A percentile compares a stretch with the other conserved stretches of the same genome.
Conservation (phyloP, 2,113 vertebrate species). For the Calyptomena viridis region DNA sequence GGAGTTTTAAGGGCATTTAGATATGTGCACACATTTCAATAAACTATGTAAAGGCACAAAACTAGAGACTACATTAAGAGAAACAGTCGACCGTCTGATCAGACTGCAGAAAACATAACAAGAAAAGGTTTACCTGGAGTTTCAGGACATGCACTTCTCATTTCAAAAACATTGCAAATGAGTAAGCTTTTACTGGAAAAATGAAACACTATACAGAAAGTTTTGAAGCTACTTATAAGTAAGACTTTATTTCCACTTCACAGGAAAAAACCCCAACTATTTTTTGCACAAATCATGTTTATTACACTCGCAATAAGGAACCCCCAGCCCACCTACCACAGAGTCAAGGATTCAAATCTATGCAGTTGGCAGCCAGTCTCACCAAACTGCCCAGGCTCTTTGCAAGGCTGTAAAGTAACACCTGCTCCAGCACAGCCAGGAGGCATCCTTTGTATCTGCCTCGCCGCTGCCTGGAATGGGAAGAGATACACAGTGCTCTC, state of each 20-base stretch:
- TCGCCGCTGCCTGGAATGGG: accelerated
- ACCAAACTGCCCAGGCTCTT: not conserved
- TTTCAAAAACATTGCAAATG: not conserved
- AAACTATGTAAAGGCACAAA: not conserved
- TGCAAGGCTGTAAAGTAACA: not conserved
- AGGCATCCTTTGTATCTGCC: accelerated
- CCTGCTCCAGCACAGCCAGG: accelerated
- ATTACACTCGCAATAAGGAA: not conserved
- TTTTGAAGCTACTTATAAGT: not conserved
- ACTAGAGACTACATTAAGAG: not conserved
- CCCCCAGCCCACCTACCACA: not conserved
- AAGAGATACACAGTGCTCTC: not conserved
- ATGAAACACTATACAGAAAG: not conserved
- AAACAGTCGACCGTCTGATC: not conserved
- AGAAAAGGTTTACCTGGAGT: not conserved
- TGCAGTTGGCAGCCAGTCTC: not conserved
- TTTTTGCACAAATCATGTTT: not conserved
- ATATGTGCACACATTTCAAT: not conserved
- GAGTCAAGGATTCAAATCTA: not conserved
- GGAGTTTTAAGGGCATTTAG: not conserved
- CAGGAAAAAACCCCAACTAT: not conserved
- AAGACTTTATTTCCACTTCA: not conserved
- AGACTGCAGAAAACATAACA: not conserved
- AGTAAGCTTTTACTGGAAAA: not conserved
- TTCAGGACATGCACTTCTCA: not conserved